These are phyloP conservation scores for Drosophila repleta DNA, from an alignment of 1,140 invertebrate species.

Conservation along the genomic window DNA sequence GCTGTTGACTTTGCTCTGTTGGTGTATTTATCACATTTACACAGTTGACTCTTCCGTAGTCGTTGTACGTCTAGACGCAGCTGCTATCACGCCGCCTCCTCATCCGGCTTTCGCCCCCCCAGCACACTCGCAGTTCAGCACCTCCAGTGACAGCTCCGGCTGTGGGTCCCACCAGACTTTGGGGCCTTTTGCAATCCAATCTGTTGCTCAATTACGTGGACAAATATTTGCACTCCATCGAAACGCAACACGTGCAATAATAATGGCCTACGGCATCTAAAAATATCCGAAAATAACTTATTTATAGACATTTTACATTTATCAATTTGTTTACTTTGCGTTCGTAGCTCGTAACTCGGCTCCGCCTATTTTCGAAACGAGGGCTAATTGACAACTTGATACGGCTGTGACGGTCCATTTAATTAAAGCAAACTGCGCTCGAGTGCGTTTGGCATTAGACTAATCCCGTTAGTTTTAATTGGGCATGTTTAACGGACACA, in stretches of 20 bases:
- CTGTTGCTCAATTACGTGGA: conserved; percentile 50
- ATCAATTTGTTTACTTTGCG: conserved; percentile 27
- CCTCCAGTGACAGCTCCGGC: not conserved
- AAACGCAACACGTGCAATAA: conserved; percentile 47
- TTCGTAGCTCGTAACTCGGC: not conserved
- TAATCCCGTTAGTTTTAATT: conserved; percentile 79
- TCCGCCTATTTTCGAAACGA: not conserved
- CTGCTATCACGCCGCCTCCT: not conserved
- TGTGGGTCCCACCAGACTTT: not conserved
- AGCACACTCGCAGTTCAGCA: too few species aligned
- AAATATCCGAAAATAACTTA: conserved; percentile 37
- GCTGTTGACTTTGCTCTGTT: conserved; percentile 36
- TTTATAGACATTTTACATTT: conserved; percentile 47
- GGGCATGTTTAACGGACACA: conserved; percentile 68
- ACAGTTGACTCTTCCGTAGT: conserved; percentile 25
- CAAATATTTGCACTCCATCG: conserved; percentile 48
- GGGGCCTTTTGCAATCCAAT: conserved; percentile 37
- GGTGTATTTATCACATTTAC: conserved; percentile 51
- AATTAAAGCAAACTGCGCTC: conserved; percentile 70
- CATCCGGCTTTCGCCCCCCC: not conserved
- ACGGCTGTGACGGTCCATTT: conserved; percentile 63
- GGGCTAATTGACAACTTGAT: conserved; percentile 75
- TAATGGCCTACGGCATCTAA: conserved; percentile 21
- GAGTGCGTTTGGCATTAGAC: conserved; percentile 61
- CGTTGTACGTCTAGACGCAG: conserved; percentile 19